These are phyloP conservation scores for Leptocoma aspasia DNA, from an alignment of 2,113 vertebrate genomes.

Conservation along the genomic window DNA sequence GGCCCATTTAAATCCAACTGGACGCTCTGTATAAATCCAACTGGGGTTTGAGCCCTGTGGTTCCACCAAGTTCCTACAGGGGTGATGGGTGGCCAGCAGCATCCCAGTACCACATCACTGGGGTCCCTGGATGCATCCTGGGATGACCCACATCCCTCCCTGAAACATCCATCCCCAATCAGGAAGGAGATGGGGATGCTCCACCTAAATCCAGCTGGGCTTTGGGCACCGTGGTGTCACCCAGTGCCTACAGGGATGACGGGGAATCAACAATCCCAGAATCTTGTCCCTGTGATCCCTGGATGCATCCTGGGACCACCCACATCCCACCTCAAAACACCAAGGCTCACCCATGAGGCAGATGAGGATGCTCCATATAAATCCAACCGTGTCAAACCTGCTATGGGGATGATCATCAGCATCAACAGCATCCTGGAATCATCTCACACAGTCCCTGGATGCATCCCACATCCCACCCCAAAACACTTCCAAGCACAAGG, in stretches of 20 bases:
- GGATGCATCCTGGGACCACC: background rate
- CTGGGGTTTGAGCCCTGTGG: background rate
- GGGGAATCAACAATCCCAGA: background rate
- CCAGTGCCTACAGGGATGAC: background rate
- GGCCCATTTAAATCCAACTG: background rate
- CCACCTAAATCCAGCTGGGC: background rate
- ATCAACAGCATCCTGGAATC: background rate
- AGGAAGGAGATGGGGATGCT: background rate
- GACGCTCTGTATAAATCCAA: background rate
- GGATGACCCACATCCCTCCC: background rate
- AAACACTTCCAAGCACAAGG: background rate
- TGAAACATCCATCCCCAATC: background rate
- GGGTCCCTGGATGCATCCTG: background rate
- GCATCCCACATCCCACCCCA: background rate
- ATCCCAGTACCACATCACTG: rapidly evolving
- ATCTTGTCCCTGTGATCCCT: rapidly evolving
- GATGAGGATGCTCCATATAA: background rate
- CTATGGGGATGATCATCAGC: rapidly evolving
- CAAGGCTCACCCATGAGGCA: background rate
- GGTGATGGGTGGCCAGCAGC: background rate
- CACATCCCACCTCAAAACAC: background rate
- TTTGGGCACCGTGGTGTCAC: background rate
- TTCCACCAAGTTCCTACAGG: background rate
- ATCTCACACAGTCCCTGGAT: background rate
- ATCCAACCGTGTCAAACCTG: background rate